Evolutionary conservation across 2,113 vertebrate genomes (phyloP).

Genomic region (Passer domesticus): DNA sequence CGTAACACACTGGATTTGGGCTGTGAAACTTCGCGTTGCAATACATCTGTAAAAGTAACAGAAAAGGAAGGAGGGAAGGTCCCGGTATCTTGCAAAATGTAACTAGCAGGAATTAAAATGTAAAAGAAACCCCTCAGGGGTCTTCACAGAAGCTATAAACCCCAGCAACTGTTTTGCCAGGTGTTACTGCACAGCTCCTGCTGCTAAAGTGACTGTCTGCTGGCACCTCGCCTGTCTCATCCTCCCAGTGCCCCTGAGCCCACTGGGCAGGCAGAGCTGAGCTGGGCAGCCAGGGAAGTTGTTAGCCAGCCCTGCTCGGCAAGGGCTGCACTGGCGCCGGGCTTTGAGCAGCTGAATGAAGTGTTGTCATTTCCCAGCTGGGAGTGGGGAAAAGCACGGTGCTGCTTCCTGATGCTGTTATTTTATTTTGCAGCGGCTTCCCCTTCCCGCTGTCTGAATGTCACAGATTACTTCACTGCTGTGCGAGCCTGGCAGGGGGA

Average conservation of each 20-base stretch:
- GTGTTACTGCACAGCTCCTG: background rate
- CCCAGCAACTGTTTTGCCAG: slow-evolving; percentile 38
- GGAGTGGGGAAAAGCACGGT: slow-evolving; percentile 32
- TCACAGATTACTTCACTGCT: slow-evolving; percentile 50
- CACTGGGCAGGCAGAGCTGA: background rate
- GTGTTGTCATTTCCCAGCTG: slow-evolving; percentile 53
- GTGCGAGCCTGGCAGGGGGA: background rate
- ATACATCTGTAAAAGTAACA: background rate
- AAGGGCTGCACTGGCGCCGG: background rate
- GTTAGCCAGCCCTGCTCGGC: background rate
- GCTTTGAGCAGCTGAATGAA: slow-evolving; percentile 46
- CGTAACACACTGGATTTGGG: background rate
- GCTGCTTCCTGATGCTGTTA: slow-evolving; percentile 55
- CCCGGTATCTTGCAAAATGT: background rate
- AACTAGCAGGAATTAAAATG: slow-evolving; percentile 9
- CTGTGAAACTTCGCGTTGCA: background rate
- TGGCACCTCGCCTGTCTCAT: slow-evolving; percentile 4
- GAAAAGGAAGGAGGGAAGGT: background rate
- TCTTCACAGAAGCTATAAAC: slow-evolving; percentile 33
- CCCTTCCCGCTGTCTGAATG: slow-evolving; percentile 65
- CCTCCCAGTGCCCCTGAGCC: background rate
- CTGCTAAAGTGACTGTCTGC: background rate
- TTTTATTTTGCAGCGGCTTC: slow-evolving; percentile 63
- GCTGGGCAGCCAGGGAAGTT: background rate
- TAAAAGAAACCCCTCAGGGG: slow-evolving; percentile 6